Evolutionary conservation across 2,888 invertebrate genomes (phyloP).

Genomic region (Chymomyza fuscimana): DNA sequence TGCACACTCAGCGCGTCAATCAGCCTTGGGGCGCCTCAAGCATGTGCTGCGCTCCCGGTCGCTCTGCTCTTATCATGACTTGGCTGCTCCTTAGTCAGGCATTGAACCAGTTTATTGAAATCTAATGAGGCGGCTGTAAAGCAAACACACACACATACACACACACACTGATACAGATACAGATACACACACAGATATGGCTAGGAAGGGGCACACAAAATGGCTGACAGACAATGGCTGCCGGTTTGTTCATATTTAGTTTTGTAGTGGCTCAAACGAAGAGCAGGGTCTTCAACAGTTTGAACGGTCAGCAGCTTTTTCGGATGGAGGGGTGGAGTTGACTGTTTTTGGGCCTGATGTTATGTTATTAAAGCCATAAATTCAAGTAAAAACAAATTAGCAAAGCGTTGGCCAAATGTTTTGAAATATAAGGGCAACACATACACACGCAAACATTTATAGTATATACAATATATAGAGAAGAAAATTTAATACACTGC

Average conservation of each 20-base stretch:
- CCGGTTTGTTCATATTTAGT: conserved; percentile 6
- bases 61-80: neutral
- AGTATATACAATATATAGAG: conserved; percentile 19
- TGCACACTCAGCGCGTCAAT: conserved; percentile 1
- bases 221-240: conserved; percentile 55
- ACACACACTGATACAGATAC: neutral
- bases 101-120: conserved; percentile 63
- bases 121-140: conserved; percentile 65
- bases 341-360: conserved; percentile 27
- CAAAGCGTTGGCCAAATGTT: conserved; percentile 60
- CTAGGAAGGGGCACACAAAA: conserved; percentile 30
- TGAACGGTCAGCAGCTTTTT: neutral
- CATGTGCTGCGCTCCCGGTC: neutral
- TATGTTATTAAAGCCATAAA: conserved; percentile 64
- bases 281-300: neutral
- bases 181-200: conserved; percentile 1
- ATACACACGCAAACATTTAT: conserved; percentile 16
- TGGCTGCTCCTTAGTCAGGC: conserved; percentile 35
- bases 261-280: neutral
- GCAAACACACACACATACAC: conserved; percentile 39
- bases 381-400: conserved; percentile 65
- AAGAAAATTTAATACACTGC: neutral
- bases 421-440: conserved; percentile 30
- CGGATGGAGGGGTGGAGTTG: neutral
- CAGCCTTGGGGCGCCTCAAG: neutral